Conservation (phyloP, 2,888 invertebrate species). For the Amiota communis region DNA sequence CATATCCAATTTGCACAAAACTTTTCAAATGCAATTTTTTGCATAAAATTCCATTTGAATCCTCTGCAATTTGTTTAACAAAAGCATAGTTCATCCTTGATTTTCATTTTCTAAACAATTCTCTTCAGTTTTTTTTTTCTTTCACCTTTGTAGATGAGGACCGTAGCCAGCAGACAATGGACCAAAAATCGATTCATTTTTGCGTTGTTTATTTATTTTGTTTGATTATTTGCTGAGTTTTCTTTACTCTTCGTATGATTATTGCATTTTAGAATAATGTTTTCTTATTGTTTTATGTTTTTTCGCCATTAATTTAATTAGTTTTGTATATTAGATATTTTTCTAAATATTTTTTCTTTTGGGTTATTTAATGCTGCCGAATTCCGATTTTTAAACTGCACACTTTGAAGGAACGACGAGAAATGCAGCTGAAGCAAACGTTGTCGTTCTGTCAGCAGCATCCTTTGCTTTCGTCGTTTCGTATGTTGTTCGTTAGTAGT, state of each 20-base stretch:
- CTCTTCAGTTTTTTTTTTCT: too few species aligned
- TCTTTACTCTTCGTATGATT: constrained; percentile 25
- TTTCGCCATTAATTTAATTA: constrained; percentile 27
- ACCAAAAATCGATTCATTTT: constrained; percentile 66
- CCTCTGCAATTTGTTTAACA: neutral
- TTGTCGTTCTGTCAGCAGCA: constrained; percentile 6
- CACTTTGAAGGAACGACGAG: constrained; percentile 61
- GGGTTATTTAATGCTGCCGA: constrained; percentile 12
- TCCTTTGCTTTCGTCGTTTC: constrained; percentile 11
- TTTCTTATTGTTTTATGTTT: constrained; percentile 5
- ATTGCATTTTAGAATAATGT: constrained; percentile 44
- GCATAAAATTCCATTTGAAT: neutral
- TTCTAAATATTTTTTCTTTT: constrained; percentile 2
- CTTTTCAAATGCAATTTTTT: constrained; percentile 29
- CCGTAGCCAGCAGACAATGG: constrained; percentile 67
- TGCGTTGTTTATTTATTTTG: constrained; percentile 29
- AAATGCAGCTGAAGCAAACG: constrained; percentile 57
- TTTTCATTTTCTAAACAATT: neutral
- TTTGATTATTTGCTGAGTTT: constrained; percentile 28
- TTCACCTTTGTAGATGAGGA: constrained; percentile 69
- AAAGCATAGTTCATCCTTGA: neutral
- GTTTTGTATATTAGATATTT: constrained; percentile 8
- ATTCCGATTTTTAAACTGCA: constrained; percentile 44
- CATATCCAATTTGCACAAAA: neutral
- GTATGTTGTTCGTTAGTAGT: too few species aligned